Base-by-base conservation (phyloP, 23 tunicate species). In the Diplosoma virens region DNA sequence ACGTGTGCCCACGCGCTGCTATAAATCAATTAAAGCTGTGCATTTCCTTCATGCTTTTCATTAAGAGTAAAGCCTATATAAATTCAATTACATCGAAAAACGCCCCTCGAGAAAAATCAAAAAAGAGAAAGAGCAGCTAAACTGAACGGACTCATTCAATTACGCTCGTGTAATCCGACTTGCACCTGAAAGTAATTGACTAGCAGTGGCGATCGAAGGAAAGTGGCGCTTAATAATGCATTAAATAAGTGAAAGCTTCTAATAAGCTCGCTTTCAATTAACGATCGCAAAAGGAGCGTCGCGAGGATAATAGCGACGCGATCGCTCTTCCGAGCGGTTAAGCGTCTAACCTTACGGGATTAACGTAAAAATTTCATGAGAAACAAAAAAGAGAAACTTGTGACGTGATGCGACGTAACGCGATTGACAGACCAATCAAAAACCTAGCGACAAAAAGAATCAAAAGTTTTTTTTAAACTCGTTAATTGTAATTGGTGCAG, bases 291-390 rank as follows among this genome's bases (percentile, higher is more conserved):
- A 66, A n/a, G 46, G 45, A 66, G 24, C 48, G 73, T 45, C 41
- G 25, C 47, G 23, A 14, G 50, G 73, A 66, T 66, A 30, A 66
- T 30, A 45, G 46, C 23, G 33, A 33, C 73, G 23, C 41, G 33
- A 33, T 59, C 46, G 45, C 73, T 66, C 33, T 34, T 37, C 37
- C 37, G 65, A 32, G 65, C 64, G 79, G 54, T 73, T 73, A 73
- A 26, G 59, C 79, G 33, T 73, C 59, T 73, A 73, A 73, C 29
- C 41, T 73, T 73, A 73, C 81, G 32, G 66, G 81, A 76, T 76
- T 76, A 76, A 37, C 81, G 31, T 76, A 55, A 76, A 76, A 58
- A 1, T 76, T 76, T 76, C 47, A 76, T 76, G 81, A 76, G 69
- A 1, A 33, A 1, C 29, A 71, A 37, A 20, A 37, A 23, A 36